Conservation (phyloP, 2,113 vertebrate genomes). For the Oceanodroma tethys region DNA sequence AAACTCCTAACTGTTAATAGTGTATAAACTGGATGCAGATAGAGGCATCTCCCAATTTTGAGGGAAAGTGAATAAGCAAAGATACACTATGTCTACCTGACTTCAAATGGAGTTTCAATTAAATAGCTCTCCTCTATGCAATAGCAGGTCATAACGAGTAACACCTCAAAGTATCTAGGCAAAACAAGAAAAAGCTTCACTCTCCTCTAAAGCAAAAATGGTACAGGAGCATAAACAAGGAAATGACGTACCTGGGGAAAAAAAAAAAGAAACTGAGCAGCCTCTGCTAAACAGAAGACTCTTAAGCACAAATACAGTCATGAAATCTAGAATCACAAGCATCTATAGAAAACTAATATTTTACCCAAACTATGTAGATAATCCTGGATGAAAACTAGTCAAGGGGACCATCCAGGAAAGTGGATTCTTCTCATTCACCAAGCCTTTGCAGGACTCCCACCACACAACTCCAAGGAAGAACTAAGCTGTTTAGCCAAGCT, state of each 20-base stretch:
- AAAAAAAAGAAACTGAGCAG: neutral
- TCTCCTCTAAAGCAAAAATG: neutral
- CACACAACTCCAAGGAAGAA: neutral
- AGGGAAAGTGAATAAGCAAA: neutral
- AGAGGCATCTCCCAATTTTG: neutral
- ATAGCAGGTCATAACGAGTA: neutral
- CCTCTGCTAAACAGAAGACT: neutral
- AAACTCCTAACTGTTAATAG: neutral
- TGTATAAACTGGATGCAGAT: neutral
- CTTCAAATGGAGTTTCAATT: neutral
- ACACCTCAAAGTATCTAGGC: neutral
- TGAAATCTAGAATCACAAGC: neutral
- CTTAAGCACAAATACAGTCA: neutral
- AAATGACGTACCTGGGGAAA: rapidly evolving
- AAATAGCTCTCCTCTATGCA: neutral
- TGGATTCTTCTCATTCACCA: neutral
- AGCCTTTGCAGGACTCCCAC: neutral
- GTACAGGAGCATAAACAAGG: neutral
- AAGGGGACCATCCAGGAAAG: neutral
- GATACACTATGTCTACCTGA: neutral
- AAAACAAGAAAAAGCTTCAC: neutral
- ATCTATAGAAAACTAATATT: neutral
- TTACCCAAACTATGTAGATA: neutral
- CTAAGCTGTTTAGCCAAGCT: neutral
- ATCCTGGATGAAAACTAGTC: neutral